A percentile compares a stretch with the other conserved stretches of the same genome.
phyloP scores from a whole-genome alignment of 2,113 vertebrate species.

The Brachyhypopomus gauderio region DNA sequence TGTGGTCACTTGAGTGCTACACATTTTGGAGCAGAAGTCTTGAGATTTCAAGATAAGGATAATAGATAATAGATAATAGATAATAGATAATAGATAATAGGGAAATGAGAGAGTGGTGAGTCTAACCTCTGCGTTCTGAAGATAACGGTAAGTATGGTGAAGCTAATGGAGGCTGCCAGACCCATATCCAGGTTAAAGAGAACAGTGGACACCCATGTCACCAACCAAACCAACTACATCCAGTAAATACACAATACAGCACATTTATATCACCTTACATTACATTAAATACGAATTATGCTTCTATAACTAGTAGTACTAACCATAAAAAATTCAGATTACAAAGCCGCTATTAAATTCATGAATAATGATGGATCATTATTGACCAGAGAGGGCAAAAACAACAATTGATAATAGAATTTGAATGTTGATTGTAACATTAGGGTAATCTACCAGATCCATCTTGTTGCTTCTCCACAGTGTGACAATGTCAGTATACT shows the following conservation, averaged over 20 bases:
- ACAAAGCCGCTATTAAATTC: not conserved
- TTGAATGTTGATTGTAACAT: not conserved
- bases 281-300: not conserved
- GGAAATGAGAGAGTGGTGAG: constrained; percentile 55
- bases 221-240: constrained; percentile 84
- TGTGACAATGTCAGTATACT: constrained; percentile 76
- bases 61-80: not conserved
- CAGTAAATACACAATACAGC: not conserved
- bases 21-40: not conserved
- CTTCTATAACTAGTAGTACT: no score
- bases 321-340: not conserved
- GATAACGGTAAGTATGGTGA: constrained; percentile 87
- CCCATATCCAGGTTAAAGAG: constrained; percentile 90
- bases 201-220: constrained; percentile 86
- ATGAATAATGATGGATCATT: not conserved
- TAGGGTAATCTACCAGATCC: constrained; percentile 84
- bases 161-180: constrained; percentile 80
- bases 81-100: not conserved
- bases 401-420: not conserved
- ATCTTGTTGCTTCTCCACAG: constrained; percentile 85
- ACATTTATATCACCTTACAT: not conserved
- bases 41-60: not conserved
- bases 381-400: not conserved
- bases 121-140: constrained; percentile 89
- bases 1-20: not conserved